These are phyloP conservation scores for Galemys pyrenaicus DNA, from an alignment of 2,113 vertebrate species.

Conservation along the genomic window DNA sequence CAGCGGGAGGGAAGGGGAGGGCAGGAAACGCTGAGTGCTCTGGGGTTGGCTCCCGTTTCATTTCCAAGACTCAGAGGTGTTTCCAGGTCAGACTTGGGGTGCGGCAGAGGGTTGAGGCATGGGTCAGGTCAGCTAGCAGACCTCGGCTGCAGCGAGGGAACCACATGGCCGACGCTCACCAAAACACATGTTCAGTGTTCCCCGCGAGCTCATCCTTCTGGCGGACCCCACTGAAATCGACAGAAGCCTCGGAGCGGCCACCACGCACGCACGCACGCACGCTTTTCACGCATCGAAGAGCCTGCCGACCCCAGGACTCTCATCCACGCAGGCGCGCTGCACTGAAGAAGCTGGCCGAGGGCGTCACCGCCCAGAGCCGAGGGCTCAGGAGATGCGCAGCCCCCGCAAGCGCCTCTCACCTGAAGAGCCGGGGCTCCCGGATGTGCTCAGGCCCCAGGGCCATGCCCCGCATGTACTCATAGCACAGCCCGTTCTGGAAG, in stretches of 20 bases:
- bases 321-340: background rate
- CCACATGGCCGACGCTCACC: background rate
- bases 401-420: constrained; percentile 82
- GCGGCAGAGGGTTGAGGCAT: background rate
- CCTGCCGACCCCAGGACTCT: background rate
- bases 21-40: background rate
- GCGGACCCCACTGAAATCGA: background rate
- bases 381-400: background rate
- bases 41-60: constrained; percentile 22
- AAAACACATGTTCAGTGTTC: background rate
- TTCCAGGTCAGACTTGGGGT: background rate
- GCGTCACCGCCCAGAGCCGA: background rate
- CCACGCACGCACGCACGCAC: background rate
- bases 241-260: background rate
- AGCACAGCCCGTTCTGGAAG: constrained; percentile 97
- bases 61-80: constrained; percentile 40
- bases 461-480: constrained; percentile 94
- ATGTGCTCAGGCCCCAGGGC: constrained; percentile 94
- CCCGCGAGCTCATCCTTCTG: background rate
- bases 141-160: background rate
- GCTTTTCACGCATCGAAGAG: background rate
- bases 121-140: background rate
- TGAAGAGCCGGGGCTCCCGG: constrained; percentile 91
- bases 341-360: background rate
- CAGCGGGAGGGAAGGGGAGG: background rate